phyloP scores from a whole-genome alignment of 2,888 invertebrate genomes.

The Uloborus plumipes region DNA sequence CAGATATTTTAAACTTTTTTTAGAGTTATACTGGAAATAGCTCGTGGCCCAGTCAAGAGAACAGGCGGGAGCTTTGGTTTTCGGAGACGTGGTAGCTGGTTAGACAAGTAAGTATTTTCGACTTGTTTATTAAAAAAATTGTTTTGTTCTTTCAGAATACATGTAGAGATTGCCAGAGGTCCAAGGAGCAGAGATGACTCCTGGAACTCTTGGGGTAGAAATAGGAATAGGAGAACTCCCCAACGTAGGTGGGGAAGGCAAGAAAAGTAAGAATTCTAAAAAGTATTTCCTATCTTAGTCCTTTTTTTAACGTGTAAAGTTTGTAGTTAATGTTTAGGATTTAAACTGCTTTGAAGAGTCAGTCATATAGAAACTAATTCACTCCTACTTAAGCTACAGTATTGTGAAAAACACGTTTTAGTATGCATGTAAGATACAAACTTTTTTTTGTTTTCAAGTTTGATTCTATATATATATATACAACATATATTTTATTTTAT shows the following conservation, averaged over 20 bases:
- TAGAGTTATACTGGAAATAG: slow-evolving; percentile 56
- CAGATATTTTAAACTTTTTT: not conserved
- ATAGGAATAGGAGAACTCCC: slow-evolving; percentile 67
- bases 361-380: too few species aligned
- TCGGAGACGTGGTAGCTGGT: slow-evolving; percentile 43
- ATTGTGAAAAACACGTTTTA: too few species aligned
- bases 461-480: too few species aligned
- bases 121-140: slow-evolving; percentile 10
- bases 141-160: slow-evolving; percentile 77
- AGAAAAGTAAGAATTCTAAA: slow-evolving; percentile 18
- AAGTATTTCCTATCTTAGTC: not conserved
- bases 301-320: not conserved
- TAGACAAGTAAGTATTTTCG: slow-evolving; percentile 45
- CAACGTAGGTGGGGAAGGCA: slow-evolving; percentile 50
- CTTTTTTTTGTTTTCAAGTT: too few species aligned
- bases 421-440: too few species aligned
- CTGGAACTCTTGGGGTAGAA: slow-evolving; percentile 70
- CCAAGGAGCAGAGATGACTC: slow-evolving; percentile 74
- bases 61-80: slow-evolving; percentile 25
- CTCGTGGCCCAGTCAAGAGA: slow-evolving; percentile 42
- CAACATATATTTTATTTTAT: too few species aligned
- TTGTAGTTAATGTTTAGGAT: not conserved
- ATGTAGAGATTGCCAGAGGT: slow-evolving; percentile 88
- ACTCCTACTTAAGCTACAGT: too few species aligned
- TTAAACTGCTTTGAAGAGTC: not conserved